Percentiles rank a stretch among this genome's conserved stretches.
These are phyloP conservation scores for Helicoverpa assulta DNA, from an alignment of 2,888 invertebrate species.

Conservation along the genomic window DNA sequence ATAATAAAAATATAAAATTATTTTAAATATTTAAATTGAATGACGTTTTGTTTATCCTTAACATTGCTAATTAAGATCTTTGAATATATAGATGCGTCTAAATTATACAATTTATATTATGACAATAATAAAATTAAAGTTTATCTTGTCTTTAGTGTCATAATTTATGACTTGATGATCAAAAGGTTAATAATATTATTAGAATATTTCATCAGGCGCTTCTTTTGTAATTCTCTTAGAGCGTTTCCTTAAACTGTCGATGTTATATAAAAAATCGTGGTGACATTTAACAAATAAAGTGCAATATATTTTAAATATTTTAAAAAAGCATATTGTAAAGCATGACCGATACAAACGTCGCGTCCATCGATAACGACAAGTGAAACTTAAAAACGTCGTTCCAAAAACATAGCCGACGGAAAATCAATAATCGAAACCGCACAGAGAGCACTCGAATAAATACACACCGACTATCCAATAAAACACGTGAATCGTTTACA, in stretches of 20 bases:
- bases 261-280: too few relatives aligned
- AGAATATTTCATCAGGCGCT: slow-evolving; percentile 67
- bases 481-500: slow-evolving; percentile 90
- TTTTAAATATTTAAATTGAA: slow-evolving; percentile 9
- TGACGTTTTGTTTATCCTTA: slow-evolving; percentile 25
- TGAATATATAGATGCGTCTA: slow-evolving; percentile 19
- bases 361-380: slow-evolving; percentile 57
- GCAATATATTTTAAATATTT: slow-evolving; percentile 16
- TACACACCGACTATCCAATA: slow-evolving; percentile 89
- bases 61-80: slow-evolving; percentile 19
- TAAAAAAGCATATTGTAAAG: slow-evolving; percentile 17
- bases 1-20: neutral
- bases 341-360: slow-evolving; percentile 12
- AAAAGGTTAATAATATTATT: slow-evolving; percentile 61
- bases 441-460: slow-evolving; percentile 86
- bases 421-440: slow-evolving; percentile 88
- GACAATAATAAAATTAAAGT: slow-evolving; percentile 32
- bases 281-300: slow-evolving; percentile 18
- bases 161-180: slow-evolving; percentile 39
- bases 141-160: slow-evolving; percentile 44
- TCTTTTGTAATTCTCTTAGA: slow-evolving; percentile 57
- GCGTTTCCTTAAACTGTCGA: slow-evolving; percentile 5
- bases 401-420: slow-evolving; percentile 73
- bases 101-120: slow-evolving; percentile 23
- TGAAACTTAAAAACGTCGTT: slow-evolving; percentile 74